Percentiles rank a stretch among this genome's conserved stretches.
phyloP scores from a whole-genome alignment of 2,797 vertebrate species.

The Austrolebias charrua region DNA sequence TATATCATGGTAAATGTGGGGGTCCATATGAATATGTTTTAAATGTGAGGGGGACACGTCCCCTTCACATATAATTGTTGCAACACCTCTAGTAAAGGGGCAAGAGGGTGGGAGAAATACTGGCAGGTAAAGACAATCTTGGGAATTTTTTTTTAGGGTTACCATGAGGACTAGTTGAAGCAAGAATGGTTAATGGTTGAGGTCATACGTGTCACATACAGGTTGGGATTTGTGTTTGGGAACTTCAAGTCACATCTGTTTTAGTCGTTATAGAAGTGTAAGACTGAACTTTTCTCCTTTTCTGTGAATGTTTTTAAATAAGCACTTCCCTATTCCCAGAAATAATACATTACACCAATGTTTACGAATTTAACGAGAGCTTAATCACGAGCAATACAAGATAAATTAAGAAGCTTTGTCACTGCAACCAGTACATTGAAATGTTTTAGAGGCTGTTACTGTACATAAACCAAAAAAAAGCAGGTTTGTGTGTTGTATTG shows the following conservation, averaged over 20 bases:
- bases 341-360: background rate
- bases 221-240: constrained; percentile 8
- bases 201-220: constrained; percentile 31
- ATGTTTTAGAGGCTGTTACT: too few relatives aligned
- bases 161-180: constrained; percentile 14
- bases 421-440: too few relatives aligned
- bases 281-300: background rate
- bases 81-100: too few relatives aligned
- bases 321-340: background rate
- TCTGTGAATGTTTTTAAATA: background rate
- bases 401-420: too few relatives aligned
- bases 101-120: constrained; percentile 8
- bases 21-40: too few relatives aligned
- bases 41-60: too few relatives aligned
- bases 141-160: constrained; percentile 43
- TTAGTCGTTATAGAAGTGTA: background rate
- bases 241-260: constrained; percentile 1
- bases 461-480: too few relatives aligned
- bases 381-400: background rate
- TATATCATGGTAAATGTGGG: too few relatives aligned
- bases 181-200: constrained; percentile 33
- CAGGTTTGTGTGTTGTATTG: too few relatives aligned
- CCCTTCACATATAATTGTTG: too few relatives aligned
- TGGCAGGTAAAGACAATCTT: constrained; percentile 46
- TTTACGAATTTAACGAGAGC: background rate